Percentiles rank a stretch among this genome's conserved stretches.
These are phyloP conservation scores for Drepanosiphum platanoidis DNA, from an alignment of 2,888 invertebrate genomes.

Conservation along the genomic window DNA sequence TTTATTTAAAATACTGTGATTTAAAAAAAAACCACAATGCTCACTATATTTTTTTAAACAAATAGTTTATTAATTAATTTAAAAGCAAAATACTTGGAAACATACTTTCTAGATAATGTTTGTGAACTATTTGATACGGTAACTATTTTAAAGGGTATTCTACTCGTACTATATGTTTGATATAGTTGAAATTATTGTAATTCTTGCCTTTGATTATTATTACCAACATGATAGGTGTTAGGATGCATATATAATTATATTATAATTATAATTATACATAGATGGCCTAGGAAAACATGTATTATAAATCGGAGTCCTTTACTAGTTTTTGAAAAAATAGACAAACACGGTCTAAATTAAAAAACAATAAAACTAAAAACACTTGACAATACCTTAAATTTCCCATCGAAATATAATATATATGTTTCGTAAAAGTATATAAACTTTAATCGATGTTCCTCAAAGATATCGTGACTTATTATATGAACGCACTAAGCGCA, in stretches of 20 bases:
- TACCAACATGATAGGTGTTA: not conserved
- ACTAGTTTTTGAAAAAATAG: too few species aligned
- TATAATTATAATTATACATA: too few species aligned
- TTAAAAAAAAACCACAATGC: not conserved
- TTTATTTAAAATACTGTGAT: not conserved
- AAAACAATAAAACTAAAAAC: too few species aligned
- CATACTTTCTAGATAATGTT: constrained; percentile 15
- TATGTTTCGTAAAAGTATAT: too few species aligned
- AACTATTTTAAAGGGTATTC: constrained; percentile 13
- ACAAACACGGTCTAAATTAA: too few species aligned
- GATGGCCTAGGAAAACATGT: not conserved
- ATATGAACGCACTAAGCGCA: not conserved
- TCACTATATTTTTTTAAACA: not conserved
- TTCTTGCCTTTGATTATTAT: not conserved
- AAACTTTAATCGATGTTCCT: not conserved
- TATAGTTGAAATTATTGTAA: constrained; percentile 4
- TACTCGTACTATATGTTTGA: not conserved
- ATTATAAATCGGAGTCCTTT: not conserved
- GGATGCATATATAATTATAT: too few species aligned
- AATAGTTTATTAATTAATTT: constrained; percentile 7
- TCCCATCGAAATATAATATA: too few species aligned
- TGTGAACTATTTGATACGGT: not conserved
- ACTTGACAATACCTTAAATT: too few species aligned
- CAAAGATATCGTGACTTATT: not conserved
- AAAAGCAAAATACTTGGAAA: constrained; percentile 21